A percentile compares a stretch with the other conserved stretches of the same genome.
Conservation (phyloP, 2,113 vertebrate species). For the Caranx ignobilis region DNA sequence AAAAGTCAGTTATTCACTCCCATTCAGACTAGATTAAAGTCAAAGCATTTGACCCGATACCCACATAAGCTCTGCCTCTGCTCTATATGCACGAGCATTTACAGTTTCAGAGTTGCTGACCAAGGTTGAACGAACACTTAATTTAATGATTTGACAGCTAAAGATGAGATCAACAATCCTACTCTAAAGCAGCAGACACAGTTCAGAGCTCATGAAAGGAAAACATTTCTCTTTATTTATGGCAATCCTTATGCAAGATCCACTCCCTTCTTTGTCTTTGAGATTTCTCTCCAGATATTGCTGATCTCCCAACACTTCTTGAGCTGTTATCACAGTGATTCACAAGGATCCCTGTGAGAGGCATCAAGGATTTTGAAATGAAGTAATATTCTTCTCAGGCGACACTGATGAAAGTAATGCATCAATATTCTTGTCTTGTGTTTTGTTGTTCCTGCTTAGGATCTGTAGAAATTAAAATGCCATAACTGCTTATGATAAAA, state of each 20-base stretch:
- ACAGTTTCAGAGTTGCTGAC: constrained; percentile 38
- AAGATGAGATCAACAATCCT: not conserved
- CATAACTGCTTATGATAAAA: constrained; percentile 40
- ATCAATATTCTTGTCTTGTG: constrained; percentile 35
- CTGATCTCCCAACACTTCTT: constrained; percentile 32
- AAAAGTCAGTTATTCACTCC: not conserved
- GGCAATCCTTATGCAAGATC: not conserved
- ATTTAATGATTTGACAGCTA: constrained; percentile 38
- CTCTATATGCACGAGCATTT: constrained; percentile 31
- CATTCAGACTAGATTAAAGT: constrained; percentile 8
- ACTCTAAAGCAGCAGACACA: constrained; percentile 11
- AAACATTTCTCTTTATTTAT: not conserved
- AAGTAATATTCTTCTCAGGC: constrained; percentile 44
- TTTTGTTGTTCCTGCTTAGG: constrained; percentile 35
- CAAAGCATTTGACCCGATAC: constrained; percentile 31
- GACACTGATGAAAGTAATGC: constrained; percentile 56
- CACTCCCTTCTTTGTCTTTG: constrained; percentile 23
- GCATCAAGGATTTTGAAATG: constrained; percentile 51
- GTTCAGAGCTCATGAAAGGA: constrained; percentile 4
- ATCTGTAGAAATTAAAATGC: constrained; percentile 50
- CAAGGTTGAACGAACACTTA: constrained; percentile 18
- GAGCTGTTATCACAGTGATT: constrained; percentile 42
- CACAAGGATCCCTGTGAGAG: constrained; percentile 40
- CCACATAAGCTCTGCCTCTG: constrained; percentile 31
- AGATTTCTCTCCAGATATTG: constrained; percentile 7